A percentile compares a stretch with the other conserved stretches of the same genome.
Conservation (phyloP, 2,888 invertebrate genomes). For the Lottia scabra region DNA sequence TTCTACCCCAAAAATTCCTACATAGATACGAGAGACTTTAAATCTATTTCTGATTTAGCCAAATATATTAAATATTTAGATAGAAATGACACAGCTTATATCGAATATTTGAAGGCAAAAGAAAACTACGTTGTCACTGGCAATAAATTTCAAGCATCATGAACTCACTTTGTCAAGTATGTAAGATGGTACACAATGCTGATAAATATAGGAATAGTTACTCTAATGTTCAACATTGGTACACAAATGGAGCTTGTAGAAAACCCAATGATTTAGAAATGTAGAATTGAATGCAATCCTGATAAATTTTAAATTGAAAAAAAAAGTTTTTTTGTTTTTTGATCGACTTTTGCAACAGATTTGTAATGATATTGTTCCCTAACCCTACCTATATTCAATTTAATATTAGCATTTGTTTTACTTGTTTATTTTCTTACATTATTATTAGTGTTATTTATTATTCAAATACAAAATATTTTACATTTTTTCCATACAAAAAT, state of each 20-base stretch:
- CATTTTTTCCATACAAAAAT: too few relatives aligned
- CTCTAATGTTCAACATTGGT: neutral
- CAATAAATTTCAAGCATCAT: neutral
- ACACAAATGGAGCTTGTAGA: neutral
- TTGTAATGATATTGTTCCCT: too few relatives aligned
- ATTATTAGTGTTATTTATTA: too few relatives aligned
- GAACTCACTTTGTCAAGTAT: neutral
- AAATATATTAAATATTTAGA: constrained; percentile 8
- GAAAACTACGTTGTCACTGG: neutral
- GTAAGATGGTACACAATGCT: neutral
- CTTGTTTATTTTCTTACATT: too few relatives aligned
- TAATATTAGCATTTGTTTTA: too few relatives aligned
- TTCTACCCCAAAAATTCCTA: constrained; percentile 17
- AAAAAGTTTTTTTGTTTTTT: too few relatives aligned
- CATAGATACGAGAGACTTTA: constrained; percentile 15
- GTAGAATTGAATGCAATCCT: too few relatives aligned
- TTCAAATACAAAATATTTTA: too few relatives aligned
- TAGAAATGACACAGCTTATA: neutral
- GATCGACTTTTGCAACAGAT: too few relatives aligned
- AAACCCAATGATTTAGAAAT: neutral
- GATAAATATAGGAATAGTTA: neutral
- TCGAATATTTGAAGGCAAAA: neutral
- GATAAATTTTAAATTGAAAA: too few relatives aligned
- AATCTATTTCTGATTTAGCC: constrained; percentile 13
- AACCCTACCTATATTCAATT: too few relatives aligned